Conservation (phyloP, 2,888 invertebrate species). For the Eubasilissa splendida region DNA sequence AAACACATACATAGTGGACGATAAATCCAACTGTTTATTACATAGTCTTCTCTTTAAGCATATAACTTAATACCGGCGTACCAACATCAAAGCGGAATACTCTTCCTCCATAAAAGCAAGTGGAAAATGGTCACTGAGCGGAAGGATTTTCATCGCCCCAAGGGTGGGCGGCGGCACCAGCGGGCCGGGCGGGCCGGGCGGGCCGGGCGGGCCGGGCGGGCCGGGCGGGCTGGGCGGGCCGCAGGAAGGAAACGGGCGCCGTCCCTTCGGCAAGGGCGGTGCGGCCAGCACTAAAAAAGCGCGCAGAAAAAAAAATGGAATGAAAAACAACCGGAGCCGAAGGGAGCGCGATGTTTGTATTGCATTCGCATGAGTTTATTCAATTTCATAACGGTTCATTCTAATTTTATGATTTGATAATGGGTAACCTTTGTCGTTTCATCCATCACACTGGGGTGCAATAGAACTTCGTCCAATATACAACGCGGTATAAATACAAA, state of each 20-base stretch:
- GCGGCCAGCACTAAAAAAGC: conserved; percentile 44
- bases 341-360: conserved; percentile 25
- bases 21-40: conserved; percentile 29
- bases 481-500: too few relatives aligned
- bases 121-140: conserved; percentile 39
- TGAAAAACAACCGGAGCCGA: conserved; percentile 25
- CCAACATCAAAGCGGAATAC: conserved; percentile 37
- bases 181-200: background rate
- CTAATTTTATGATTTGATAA: conserved; percentile 38
- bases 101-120: conserved; percentile 39
- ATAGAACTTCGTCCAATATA: too few relatives aligned
- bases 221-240: conserved; percentile 3
- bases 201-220: conserved; percentile 8
- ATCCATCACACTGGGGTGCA: background rate
- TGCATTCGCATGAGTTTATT: conserved; percentile 20
- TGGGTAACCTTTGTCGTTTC: background rate
- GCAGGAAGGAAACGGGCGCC: conserved; percentile 33
- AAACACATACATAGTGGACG: background rate
- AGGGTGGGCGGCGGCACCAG: conserved; percentile 16
- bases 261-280: conserved; percentile 36
- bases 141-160: conserved; percentile 31
- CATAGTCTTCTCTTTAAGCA: conserved; percentile 35
- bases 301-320: conserved; percentile 27
- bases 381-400: conserved; percentile 2
- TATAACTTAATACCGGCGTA: conserved; percentile 17